Evolutionary conservation across 2,113 vertebrate genomes (phyloP).

Genomic region (Nymphicus hollandicus): DNA sequence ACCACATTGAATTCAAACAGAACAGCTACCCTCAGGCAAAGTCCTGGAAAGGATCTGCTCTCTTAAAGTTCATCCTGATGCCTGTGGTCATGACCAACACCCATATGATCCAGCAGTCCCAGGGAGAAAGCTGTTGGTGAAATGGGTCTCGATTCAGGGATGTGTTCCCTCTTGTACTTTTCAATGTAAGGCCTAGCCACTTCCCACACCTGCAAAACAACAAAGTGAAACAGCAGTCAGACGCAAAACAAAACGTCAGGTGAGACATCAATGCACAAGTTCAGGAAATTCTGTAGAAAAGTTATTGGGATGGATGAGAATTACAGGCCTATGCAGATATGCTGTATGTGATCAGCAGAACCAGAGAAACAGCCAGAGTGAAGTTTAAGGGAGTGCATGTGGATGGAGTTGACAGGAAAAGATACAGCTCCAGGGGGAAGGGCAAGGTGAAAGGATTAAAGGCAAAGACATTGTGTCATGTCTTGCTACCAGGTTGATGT

Average conservation of each 20-base stretch:
- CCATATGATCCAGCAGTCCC: constrained; percentile 56
- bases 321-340: neutral
- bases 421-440: neutral
- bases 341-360: neutral
- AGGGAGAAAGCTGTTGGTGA: constrained; percentile 95
- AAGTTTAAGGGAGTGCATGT: neutral
- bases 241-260: neutral
- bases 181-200: constrained; percentile 94
- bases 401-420: neutral
- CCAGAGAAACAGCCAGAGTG: neutral
- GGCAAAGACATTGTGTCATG: neutral
- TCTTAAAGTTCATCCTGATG: constrained; percentile 49
- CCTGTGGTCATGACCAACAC: neutral
- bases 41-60: neutral
- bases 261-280: fast-evolving
- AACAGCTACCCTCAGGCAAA: neutral
- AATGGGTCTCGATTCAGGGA: constrained; percentile 88
- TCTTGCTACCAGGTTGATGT: neutral
- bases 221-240: neutral
- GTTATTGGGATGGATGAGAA: neutral
- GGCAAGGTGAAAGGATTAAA: neutral
- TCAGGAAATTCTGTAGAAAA: neutral
- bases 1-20: neutral
- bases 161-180: constrained; percentile 88
- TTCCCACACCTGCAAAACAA: constrained; percentile 85